Conservation (phyloP, 1,140 invertebrate genomes). For the Bombus superbus region DNA sequence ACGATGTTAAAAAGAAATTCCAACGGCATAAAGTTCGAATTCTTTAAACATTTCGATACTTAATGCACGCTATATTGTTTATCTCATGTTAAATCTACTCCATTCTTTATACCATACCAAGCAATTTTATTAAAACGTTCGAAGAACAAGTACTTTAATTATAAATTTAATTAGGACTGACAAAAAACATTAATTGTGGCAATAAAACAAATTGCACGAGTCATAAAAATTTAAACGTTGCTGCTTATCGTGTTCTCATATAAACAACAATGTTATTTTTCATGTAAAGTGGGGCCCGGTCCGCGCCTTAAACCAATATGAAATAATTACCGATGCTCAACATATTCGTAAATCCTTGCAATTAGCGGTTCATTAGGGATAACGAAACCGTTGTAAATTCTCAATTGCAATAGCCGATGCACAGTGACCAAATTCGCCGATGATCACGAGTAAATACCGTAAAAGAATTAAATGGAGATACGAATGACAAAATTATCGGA, state of each 20-base stretch:
- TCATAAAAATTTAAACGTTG: background rate
- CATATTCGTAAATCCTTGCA: constrained; percentile 71
- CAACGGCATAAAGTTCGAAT: too few species aligned
- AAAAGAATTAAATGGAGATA: background rate
- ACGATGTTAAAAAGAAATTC: too few species aligned
- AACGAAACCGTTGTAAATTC: constrained; percentile 51
- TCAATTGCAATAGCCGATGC: constrained; percentile 35
- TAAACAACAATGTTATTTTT: background rate
- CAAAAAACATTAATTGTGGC: too few species aligned
- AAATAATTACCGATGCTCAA: constrained; percentile 61
- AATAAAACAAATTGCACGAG: background rate
- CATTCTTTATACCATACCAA: too few species aligned
- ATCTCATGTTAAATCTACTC: too few species aligned
- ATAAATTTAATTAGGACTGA: too few species aligned
- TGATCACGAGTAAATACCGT: background rate
- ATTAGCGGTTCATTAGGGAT: constrained; percentile 68
- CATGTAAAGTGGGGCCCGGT: background rate
- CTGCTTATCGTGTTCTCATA: background rate
- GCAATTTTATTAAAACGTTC: too few species aligned
- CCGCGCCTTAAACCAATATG: constrained; percentile 38
- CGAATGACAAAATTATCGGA: background rate
- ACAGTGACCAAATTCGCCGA: background rate
- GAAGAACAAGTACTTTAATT: too few species aligned
- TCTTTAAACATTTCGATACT: too few species aligned
- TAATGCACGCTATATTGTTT: too few species aligned